These are phyloP conservation scores for Anthopleura xanthogrammica DNA, from an alignment of 92 coral and sea anemone species.

Conservation along the genomic window DNA sequence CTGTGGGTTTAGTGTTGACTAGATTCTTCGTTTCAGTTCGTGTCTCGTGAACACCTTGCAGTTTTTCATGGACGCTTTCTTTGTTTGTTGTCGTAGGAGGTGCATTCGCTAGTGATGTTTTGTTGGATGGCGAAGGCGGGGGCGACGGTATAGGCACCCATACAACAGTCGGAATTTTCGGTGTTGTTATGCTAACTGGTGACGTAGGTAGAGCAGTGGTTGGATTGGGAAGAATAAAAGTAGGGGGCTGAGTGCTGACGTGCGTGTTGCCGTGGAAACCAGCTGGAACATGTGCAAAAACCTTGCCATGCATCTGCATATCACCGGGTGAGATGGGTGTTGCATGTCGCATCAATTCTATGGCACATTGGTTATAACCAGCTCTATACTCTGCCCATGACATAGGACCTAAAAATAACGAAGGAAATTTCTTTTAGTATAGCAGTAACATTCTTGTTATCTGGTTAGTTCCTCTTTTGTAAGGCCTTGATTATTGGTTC, in stretches of 20 bases:
- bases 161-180: constrained; percentile 40
- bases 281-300: constrained; percentile 57
- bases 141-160: constrained; percentile 71
- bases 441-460: background rate
- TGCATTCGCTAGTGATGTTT: constrained; percentile 13
- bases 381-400: constrained; percentile 70
- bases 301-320: constrained; percentile 53
- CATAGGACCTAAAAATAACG: constrained; percentile 25
- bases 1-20: background rate
- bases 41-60: background rate
- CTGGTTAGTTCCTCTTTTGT: background rate
- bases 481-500: background rate
- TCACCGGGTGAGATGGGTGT: constrained; percentile 46
- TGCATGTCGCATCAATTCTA: constrained; percentile 60
- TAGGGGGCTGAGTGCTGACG: constrained; percentile 35
- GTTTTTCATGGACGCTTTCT: constrained; percentile 5
- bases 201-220: constrained; percentile 23
- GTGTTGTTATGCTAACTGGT: constrained; percentile 24
- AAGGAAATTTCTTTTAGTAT: background rate
- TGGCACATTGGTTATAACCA: constrained; percentile 69
- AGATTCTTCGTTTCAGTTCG: background rate
- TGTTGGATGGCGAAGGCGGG: constrained; percentile 65
- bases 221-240: constrained; percentile 37
- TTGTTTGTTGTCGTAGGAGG: constrained; percentile 17
- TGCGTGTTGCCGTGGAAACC: constrained; percentile 66